Base-by-base conservation (phyloP, 2,888 invertebrate genomes). In the Yponomeuta malinellus region DNA sequence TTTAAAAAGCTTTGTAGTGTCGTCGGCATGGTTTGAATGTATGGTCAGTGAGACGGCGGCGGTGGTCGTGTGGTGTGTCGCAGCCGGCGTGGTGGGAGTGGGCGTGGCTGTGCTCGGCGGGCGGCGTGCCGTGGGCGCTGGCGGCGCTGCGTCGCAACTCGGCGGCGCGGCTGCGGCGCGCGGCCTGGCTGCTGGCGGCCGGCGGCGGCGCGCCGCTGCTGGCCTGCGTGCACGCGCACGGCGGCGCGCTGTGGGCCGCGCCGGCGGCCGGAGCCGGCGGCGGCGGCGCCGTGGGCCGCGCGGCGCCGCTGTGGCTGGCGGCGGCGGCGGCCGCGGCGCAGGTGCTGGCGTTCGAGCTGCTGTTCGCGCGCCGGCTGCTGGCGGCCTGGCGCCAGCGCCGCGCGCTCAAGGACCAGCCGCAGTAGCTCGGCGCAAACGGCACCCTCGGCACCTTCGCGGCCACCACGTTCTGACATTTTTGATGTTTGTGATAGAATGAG, bases 71-170 rank as follows among this genome's bases (percentile, higher is more conserved):
- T 74, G 72, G 72, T 73, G 48, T 72, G 72, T 94, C 93, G 71
- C 90, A 96, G 95, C 97, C 97, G 1, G 89, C 96, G 68, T 94
- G 95, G 90, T 99, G 98, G 98, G 98, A 99, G 88, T 98, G 98
- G 86, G 94, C 96, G 78, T 99, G 98, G 98, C 95, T 97, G 76
- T 88, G 95, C 33, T 98, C 98, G 77, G 90, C 98, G 72, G 85
- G 97, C 52, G 93, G 97, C 63, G 96, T 97, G 15, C 95, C 98
- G 86, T 90, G 98, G 72, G 98, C 97, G 6, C 92, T 98, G 71
- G 95, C 97, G 52, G 97, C 98, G 63, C 95, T 97, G 75, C 95
- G 97, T 78, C 95, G 95, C 76, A 99, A 98, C 90, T 95, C 95
- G 81, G 94, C 96, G 71, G 93, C 93, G 72, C 94, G 95, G 68